Conservation (phyloP, 2,113 vertebrate species). For the Aptenodytes patagonicus region DNA sequence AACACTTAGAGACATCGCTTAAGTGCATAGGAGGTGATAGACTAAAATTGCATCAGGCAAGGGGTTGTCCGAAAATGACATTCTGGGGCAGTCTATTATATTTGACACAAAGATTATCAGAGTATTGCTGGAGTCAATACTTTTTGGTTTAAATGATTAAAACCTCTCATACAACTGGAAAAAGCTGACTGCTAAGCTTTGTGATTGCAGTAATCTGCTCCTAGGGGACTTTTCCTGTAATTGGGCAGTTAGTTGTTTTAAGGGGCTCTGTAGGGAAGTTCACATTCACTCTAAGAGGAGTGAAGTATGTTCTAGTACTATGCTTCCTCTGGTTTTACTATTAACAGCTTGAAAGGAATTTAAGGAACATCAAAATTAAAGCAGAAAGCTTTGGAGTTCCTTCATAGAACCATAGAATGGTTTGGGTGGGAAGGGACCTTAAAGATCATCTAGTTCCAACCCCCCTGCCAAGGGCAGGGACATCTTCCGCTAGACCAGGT, state of each 20-base stretch:
- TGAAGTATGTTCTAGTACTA: background rate
- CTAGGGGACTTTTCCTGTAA: background rate
- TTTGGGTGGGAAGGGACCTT: background rate
- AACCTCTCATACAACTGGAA: background rate
- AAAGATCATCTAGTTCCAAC: background rate
- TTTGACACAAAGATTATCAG: background rate
- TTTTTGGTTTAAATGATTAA: background rate
- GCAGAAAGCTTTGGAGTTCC: background rate
- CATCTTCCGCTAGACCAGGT: background rate
- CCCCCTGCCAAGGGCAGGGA: background rate
- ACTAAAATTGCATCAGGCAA: background rate
- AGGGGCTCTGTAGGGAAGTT: background rate
- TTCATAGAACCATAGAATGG: background rate
- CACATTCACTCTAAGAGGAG: background rate
- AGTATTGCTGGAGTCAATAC: background rate
- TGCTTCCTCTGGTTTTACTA: background rate
- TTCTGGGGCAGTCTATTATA: background rate
- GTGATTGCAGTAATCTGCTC: background rate
- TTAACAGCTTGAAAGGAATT: background rate
- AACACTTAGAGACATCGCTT: rapidly evolving
- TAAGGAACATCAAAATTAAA: background rate
- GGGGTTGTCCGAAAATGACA: background rate
- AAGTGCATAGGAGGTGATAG: background rate
- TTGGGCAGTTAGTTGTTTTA: background rate
- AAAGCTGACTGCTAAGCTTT: background rate